A percentile compares a stretch with the other conserved stretches of the same genome.
Conservation (phyloP, 1,140 invertebrate genomes). For the Lethrus apterus region DNA sequence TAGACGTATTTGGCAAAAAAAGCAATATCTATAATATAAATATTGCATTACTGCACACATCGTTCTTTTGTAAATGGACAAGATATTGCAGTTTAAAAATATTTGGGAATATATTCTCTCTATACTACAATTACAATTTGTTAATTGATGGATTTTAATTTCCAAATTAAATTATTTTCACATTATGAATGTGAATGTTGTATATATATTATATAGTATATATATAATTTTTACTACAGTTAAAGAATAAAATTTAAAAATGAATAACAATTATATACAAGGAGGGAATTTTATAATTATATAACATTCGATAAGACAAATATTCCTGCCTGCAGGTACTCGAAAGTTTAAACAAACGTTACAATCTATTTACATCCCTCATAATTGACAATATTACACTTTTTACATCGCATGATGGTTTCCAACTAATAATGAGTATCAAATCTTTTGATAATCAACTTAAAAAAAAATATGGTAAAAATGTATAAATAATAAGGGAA, state of each 20-base stretch:
- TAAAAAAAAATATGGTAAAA: too few species aligned
- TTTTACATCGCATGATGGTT: too few species aligned
- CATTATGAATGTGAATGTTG: conserved; percentile 9
- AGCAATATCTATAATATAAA: conserved; percentile 16
- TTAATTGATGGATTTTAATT: not conserved
- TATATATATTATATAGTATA: too few species aligned
- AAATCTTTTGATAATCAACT: too few species aligned
- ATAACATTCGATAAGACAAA: conserved; percentile 12
- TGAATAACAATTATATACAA: conserved; percentile 15
- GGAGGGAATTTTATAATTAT: conserved; percentile 14
- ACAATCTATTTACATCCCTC: too few species aligned
- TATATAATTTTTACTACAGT: conserved; percentile 5
- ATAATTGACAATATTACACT: too few species aligned
- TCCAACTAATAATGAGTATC: too few species aligned
- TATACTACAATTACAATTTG: conserved; percentile 1
- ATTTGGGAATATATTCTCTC: conserved; percentile 8
- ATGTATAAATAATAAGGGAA: too few species aligned
- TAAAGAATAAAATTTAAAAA: conserved; percentile 16
- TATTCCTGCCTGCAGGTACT: conserved; percentile 15
- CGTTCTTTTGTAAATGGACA: conserved; percentile 1
- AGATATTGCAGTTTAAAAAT: conserved; percentile 11
- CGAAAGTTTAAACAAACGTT: too few species aligned
- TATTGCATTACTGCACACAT: too few species aligned
- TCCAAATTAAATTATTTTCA: conserved; percentile 7
- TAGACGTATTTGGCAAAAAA: not conserved